These are phyloP conservation scores for Strix aluco DNA, from an alignment of 2,113 vertebrate genomes.

Conservation along the genomic window DNA sequence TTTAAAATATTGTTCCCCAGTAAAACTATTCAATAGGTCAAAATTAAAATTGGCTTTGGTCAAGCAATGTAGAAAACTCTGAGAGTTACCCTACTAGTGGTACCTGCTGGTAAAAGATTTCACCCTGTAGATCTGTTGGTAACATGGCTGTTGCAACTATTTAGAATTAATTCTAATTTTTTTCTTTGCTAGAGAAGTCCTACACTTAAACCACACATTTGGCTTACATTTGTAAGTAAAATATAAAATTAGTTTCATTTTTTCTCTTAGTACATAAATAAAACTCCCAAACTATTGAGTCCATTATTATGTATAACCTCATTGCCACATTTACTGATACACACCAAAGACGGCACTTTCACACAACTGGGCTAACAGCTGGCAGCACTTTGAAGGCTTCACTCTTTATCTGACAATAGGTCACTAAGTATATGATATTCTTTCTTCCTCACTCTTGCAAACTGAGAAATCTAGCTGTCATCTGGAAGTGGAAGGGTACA, in stretches of 20 bases:
- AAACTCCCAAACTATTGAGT: background rate
- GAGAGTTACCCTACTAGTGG: background rate
- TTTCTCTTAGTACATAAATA: background rate
- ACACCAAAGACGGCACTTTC: background rate
- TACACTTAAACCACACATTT: background rate
- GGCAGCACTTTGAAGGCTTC: background rate
- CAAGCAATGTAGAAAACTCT: background rate
- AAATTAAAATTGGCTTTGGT: background rate
- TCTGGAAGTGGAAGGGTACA: background rate
- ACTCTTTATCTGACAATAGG: background rate
- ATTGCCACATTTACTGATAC: background rate
- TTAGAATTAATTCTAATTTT: background rate
- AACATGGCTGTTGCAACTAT: slow-evolving; percentile 25
- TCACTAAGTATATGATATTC: too few species aligned
- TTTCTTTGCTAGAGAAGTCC: background rate
- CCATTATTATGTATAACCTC: background rate
- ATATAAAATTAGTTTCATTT: background rate
- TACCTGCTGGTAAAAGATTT: background rate
- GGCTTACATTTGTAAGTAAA: background rate
- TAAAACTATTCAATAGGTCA: slow-evolving; percentile 3
- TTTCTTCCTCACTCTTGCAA: background rate
- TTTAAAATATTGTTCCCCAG: slow-evolving; percentile 20
- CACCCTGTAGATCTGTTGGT: background rate
- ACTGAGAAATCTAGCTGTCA: background rate
- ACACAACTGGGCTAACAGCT: background rate